Percentiles rank a stretch among this genome's conserved stretches.
These are phyloP conservation scores for Hydrophis major DNA, from an alignment of 2,797 vertebrate species.

Conservation along the genomic window DNA sequence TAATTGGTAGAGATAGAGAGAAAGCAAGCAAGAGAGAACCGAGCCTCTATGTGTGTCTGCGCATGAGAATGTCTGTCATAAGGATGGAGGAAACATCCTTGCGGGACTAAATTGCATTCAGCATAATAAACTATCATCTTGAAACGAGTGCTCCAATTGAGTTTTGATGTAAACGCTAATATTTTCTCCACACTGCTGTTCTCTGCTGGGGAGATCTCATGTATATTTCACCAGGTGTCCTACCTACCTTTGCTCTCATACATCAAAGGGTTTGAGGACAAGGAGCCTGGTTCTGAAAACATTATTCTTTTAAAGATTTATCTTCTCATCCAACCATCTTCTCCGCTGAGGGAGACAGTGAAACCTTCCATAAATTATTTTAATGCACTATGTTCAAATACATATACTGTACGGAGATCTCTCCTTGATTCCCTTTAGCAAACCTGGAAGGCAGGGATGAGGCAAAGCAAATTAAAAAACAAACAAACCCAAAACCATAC, in stretches of 20 bases:
- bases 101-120: slow-evolving; percentile 63
- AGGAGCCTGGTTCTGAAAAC: slow-evolving; percentile 78
- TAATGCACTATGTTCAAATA: slow-evolving; percentile 57
- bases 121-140: slow-evolving; percentile 73
- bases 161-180: slow-evolving; percentile 78
- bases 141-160: slow-evolving; percentile 73
- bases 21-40: neutral
- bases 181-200: slow-evolving; percentile 68
- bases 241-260: slow-evolving; percentile 75
- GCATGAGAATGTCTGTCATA: slow-evolving; percentile 22
- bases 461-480: neutral
- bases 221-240: slow-evolving; percentile 77
- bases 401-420: accelerated
- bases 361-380: slow-evolving; percentile 70
- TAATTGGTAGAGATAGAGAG: neutral
- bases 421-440: slow-evolving; percentile 21
- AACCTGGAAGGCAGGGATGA: slow-evolving; percentile 3
- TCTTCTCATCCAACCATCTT: slow-evolving; percentile 74
- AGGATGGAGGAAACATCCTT: slow-evolving; percentile 51
- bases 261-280: slow-evolving; percentile 77
- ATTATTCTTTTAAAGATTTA: slow-evolving; percentile 82
- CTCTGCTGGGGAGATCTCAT: slow-evolving; percentile 71
- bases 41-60: neutral
- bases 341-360: slow-evolving; percentile 61
- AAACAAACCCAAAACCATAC: neutral